Percentiles rank a stretch among this genome's conserved stretches.
Evolutionary conservation across 2,113 vertebrate species (phyloP).

Genomic region (Pelobates fuscus): DNA sequence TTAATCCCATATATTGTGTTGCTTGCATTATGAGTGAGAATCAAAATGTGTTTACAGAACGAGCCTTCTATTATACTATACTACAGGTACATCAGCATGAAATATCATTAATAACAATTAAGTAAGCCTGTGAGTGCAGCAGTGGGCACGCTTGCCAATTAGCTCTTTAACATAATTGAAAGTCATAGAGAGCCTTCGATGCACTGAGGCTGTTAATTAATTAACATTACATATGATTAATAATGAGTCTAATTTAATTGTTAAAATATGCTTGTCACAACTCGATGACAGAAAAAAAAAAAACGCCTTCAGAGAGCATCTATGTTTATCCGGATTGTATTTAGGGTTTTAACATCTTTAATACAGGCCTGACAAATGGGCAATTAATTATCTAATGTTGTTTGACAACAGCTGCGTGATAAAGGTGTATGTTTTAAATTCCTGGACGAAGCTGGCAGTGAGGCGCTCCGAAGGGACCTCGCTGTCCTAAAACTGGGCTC

Average conservation of each 20-base stretch:
- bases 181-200: slow-evolving; percentile 75
- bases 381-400: slow-evolving; percentile 99
- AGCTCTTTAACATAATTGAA: slow-evolving; percentile 86
- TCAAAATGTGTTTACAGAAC: not conserved
- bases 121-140: slow-evolving; percentile 19
- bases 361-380: slow-evolving; percentile 98
- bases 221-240: slow-evolving; percentile 98
- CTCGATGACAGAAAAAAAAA: slow-evolving; percentile 87
- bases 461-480: slow-evolving; percentile 77
- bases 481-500: slow-evolving; percentile 80
- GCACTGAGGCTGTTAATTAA: slow-evolving; percentile 89
- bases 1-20: too few species aligned
- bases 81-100: slow-evolving; percentile 29
- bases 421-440: slow-evolving; percentile 98
- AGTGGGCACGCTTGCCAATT: slow-evolving; percentile 74
- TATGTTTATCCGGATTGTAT: slow-evolving; percentile 93
- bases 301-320: slow-evolving; percentile 81
- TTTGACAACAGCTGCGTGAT: slow-evolving; percentile 99
- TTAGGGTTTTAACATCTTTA: slow-evolving; percentile 95
- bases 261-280: slow-evolving; percentile 83
- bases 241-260: slow-evolving; percentile 93
- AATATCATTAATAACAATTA: slow-evolving; percentile 51
- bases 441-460: slow-evolving; percentile 75
- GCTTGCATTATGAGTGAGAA: too few species aligned
- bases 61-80: not conserved